Evolutionary conservation across 2,113 vertebrate species (phyloP).

Genomic region (Clarias gariepinus): DNA sequence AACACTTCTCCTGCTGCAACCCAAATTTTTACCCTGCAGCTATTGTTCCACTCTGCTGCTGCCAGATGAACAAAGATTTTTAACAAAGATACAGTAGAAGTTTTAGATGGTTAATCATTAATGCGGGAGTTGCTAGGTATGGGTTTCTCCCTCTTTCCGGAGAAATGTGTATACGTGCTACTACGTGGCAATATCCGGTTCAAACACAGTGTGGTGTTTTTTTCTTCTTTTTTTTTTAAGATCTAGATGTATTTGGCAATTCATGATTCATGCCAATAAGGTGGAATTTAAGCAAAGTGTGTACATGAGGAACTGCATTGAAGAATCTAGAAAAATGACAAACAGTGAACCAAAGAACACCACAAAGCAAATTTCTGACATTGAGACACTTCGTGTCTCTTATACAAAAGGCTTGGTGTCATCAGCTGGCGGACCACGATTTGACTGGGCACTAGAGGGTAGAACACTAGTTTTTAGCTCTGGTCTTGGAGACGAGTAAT

Average conservation of each 20-base stretch:
- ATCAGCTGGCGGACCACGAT: background rate
- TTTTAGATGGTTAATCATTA: conserved; percentile 18
- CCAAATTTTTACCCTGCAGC: background rate
- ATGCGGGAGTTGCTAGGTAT: background rate
- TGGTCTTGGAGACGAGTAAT: background rate
- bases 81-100: background rate
- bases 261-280: background rate
- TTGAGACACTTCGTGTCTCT: background rate
- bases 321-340: background rate
- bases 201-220: background rate
- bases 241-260: background rate
- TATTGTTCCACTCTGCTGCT: conserved; percentile 10
- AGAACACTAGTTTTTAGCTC: background rate
- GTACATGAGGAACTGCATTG: background rate
- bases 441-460: background rate
- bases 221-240: background rate
- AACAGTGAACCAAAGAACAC: background rate
- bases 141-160: background rate
- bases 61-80: conserved; percentile 19
- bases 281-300: background rate
- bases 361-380: background rate
- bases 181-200: background rate
- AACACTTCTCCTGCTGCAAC: conserved; percentile 7
- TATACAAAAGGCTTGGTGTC: background rate
- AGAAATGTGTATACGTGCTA: background rate